phyloP scores from a whole-genome alignment of 2,888 invertebrate genomes.

The Eilema caniola region DNA sequence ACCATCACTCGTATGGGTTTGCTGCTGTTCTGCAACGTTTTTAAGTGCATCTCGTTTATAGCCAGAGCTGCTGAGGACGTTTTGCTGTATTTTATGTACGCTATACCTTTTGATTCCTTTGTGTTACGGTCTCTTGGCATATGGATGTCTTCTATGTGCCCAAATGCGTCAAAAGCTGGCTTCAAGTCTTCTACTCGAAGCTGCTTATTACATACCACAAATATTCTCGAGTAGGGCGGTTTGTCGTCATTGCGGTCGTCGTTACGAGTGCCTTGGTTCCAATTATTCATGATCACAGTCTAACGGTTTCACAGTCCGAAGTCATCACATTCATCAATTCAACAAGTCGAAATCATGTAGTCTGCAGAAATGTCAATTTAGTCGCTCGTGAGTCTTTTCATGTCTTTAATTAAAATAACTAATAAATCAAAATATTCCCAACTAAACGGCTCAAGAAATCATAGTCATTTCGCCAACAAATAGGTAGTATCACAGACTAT shows the following conservation, averaged over 20 bases:
- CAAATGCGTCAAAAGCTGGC: conserved; percentile 92
- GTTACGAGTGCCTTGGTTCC: conserved; percentile 49
- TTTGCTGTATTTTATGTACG: conserved; percentile 96
- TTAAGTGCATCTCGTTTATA: conserved; percentile 94
- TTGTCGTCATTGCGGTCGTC: conserved; percentile 84
- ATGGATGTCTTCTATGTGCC: conserved; percentile 95
- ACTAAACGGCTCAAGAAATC: conserved; percentile 19
- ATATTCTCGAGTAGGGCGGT: conserved; percentile 95
- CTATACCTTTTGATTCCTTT: conserved; percentile 95
- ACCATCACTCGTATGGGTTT: conserved; percentile 96
- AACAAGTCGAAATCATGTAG: conserved; percentile 40
- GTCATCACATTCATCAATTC: conserved; percentile 49
- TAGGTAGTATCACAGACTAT: too few species aligned
- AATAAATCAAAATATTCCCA: conserved; percentile 18
- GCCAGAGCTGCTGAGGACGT: conserved; percentile 97
- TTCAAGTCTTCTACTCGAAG: conserved; percentile 91
- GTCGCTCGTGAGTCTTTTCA: conserved; percentile 40
- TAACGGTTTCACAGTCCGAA: conserved; percentile 49
- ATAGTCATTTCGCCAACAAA: conserved; percentile 21
- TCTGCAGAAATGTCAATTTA: conserved; percentile 47
- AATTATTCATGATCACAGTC: conserved; percentile 48
- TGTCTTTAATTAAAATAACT: conserved; percentile 36
- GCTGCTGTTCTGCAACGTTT: conserved; percentile 89
- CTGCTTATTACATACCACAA: conserved; percentile 94
- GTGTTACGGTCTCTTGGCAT: conserved; percentile 94